Evolutionary conservation across 1,140 invertebrate species (phyloP).

Genomic region (Diabrotica virgifera): DNA sequence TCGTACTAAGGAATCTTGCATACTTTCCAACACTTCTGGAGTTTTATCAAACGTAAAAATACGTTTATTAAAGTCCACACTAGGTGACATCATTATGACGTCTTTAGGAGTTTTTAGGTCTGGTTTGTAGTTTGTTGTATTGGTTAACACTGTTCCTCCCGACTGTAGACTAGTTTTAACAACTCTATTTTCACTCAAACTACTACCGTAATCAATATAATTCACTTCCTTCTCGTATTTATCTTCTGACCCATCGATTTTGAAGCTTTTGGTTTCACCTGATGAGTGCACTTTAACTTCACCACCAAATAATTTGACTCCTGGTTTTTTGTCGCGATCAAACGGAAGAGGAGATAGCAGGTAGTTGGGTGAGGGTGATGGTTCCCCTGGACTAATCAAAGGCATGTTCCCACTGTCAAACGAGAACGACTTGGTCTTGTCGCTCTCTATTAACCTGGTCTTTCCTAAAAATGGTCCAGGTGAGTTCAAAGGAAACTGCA

Average conservation of each 20-base stretch:
- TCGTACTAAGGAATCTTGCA: neutral
- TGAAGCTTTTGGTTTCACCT: conserved; percentile 67
- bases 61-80: neutral
- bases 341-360: conserved; percentile 33
- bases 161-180: conserved; percentile 68
- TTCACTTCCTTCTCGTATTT: conserved; percentile 26
- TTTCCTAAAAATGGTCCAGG: conserved; percentile 76
- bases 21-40: neutral
- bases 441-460: conserved; percentile 69
- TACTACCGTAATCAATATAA: conserved; percentile 34
- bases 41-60: conserved; percentile 8
- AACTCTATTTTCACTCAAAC: conserved; percentile 52
- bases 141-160: conserved; percentile 66
- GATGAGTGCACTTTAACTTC: conserved; percentile 64
- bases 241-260: conserved; percentile 58
- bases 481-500: conserved; percentile 63
- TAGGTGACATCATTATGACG: conserved; percentile 36
- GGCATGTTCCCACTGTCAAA: conserved; percentile 42
- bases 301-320: conserved; percentile 72
- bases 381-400: conserved; percentile 12
- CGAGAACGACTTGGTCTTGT: conserved; percentile 47
- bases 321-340: conserved; percentile 47
- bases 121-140: conserved; percentile 39
- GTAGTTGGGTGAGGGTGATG: conserved; percentile 25
- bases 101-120: conserved; percentile 26